Evolutionary conservation across 1,140 invertebrate species (phyloP), one percentile per base, ranked within the genome.

Genomic region (Nixonia krombeini): DNA sequence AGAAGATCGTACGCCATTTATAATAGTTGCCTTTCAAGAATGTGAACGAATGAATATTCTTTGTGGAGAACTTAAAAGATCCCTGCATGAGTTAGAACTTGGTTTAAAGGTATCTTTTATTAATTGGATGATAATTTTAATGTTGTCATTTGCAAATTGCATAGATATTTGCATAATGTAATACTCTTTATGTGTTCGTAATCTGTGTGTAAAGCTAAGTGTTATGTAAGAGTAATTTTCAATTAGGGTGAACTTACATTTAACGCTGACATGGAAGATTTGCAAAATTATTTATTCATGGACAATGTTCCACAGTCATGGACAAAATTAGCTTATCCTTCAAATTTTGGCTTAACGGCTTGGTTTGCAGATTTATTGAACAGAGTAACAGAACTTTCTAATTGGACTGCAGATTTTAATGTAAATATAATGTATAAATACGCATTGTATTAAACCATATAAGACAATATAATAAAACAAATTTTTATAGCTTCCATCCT

Each of bases 41-140:
- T 97, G 95, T 79, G 96, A 98, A 81, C 87, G 95, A 38, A 97
- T 98, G 95, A 99, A 98, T 78, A 86, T 88, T 6, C 85, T 99
- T 1, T 94, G 92, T 53, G 84, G 85, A 3, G 94, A 96, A 82
- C 91, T 98, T 17, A 88, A 88, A 51, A 84, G 92, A 12, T 94
- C 95, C 0, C 85, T 99, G 0, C 90, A 89, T 63, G 96, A 98
- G 85, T 84, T 97, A 0, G 92, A 96, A 63, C 86, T 96, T 2
- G 96, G 95, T 7, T 85, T 97, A 0, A 96, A 96, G 86, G 93
- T 93, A 76, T 23, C 44, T 44, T 58, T 16, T 23, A 5, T 18
- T 8, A 17, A 38, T 38, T 38, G 5, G 4, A 38, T 21, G 6
- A 21, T 6, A n/a, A n/a, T n/a, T n/a, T n/a, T n/a, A n/a, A n/a